Percentiles rank a stretch among this genome's conserved stretches.
Conservation (phyloP, 1,140 invertebrate genomes). For the Pseudomyrmex dendroicus region DNA sequence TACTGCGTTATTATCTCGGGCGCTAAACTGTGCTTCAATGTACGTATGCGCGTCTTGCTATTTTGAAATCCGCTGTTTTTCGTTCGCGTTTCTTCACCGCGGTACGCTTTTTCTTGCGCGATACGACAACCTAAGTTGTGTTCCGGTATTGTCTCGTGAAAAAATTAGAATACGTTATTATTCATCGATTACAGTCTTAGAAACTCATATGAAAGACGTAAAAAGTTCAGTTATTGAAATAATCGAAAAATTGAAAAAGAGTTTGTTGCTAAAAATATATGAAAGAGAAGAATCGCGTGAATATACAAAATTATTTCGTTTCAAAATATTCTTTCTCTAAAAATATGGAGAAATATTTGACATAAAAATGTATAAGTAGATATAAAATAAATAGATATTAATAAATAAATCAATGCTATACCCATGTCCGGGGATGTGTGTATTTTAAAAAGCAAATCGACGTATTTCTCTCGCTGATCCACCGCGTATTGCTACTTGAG, state of each 20-base stretch:
- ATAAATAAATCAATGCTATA: too few relatives aligned
- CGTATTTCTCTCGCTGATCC: background rate
- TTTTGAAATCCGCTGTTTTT: slow-evolving; percentile 44
- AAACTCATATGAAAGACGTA: background rate
- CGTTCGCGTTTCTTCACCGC: slow-evolving; percentile 11
- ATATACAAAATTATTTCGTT: too few relatives aligned
- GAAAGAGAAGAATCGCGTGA: too few relatives aligned
- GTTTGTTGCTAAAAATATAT: too few relatives aligned
- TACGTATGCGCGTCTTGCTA: slow-evolving; percentile 7
- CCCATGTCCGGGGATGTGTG: too few relatives aligned
- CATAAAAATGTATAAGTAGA: background rate
- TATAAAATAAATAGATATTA: too few relatives aligned
- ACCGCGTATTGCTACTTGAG: slow-evolving; percentile 18
- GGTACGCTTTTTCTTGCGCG: background rate
- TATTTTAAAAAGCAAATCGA: background rate
- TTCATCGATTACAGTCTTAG: background rate
- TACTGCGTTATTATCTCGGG: slow-evolving; percentile 33
- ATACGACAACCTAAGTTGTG: slow-evolving; percentile 6
- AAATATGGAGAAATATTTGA: background rate
- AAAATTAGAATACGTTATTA: slow-evolving; percentile 23
- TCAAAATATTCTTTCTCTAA: too few relatives aligned
- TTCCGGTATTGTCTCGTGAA: background rate
- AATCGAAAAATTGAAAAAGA: background rate
- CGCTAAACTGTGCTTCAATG: slow-evolving; percentile 29
- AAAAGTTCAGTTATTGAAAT: background rate